Evolutionary conservation across 2,113 vertebrate species (phyloP).

Genomic region (Peromyscus californicus): DNA sequence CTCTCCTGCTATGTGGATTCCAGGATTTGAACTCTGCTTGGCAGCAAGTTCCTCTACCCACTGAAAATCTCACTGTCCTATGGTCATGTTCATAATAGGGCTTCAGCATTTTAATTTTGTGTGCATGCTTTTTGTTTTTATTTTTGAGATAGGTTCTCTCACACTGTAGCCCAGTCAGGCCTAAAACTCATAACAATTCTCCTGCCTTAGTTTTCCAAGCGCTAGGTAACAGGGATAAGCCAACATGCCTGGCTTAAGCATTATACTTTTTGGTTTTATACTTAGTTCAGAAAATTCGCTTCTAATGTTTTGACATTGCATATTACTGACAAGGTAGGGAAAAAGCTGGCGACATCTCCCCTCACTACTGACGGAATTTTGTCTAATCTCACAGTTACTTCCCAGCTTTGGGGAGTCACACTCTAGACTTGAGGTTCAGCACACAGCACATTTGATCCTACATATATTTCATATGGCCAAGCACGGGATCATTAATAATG

Average conservation of each 20-base stretch:
- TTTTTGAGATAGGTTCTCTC: background rate
- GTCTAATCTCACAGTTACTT: background rate
- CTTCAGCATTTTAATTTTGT: background rate
- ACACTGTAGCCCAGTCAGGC: background rate
- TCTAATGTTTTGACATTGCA: background rate
- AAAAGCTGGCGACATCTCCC: background rate
- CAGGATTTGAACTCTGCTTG: background rate
- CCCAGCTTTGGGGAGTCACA: background rate
- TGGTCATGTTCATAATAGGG: background rate
- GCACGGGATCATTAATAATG: background rate
- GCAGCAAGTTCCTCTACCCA: background rate
- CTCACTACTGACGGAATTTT: background rate
- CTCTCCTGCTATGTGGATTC: background rate
- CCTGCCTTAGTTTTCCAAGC: background rate
- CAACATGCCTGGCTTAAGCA: background rate
- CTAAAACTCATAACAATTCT: background rate
- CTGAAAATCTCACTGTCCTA: too few relatives aligned
- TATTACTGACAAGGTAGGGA: background rate
- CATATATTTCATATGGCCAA: background rate
- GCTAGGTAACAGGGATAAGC: background rate
- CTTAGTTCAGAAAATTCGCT: conserved; percentile 9
- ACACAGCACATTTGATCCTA: background rate
- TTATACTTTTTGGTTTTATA: background rate
- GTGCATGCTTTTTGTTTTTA: background rate
- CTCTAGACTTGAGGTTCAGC: background rate